Conservation (phyloP, 2,113 vertebrate species). For the Gasterosteus aculeatus region DNA sequence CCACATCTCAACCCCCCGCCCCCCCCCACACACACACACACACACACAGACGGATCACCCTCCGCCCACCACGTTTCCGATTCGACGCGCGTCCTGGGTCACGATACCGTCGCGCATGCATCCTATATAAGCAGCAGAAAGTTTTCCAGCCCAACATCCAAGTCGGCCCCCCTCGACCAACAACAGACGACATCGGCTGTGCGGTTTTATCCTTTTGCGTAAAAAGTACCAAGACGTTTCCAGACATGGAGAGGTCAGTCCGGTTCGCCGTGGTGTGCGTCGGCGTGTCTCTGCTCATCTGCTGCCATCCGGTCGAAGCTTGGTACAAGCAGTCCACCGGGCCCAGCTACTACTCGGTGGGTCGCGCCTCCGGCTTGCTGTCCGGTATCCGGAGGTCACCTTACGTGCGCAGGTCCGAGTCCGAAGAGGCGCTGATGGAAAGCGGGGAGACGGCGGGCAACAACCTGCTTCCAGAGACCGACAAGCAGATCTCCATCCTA, state of each 20-base stretch:
- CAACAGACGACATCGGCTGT: not conserved
- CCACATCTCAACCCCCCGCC: conserved; percentile 18
- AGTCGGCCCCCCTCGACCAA: conserved; percentile 13
- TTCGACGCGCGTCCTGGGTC: conserved; percentile 71
- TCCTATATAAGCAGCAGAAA: conserved; percentile 76
- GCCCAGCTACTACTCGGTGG: conserved; percentile 83
- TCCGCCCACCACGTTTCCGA: conserved; percentile 65
- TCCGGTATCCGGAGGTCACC: conserved; percentile 82
- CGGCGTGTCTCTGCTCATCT: conserved; percentile 81
- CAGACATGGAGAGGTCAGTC: conserved; percentile 71
- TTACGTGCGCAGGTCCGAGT: conserved; percentile 75
- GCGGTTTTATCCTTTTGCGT: conserved; percentile 22
- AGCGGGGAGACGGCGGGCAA: conserved; percentile 58
- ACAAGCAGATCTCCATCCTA: conserved; percentile 65
- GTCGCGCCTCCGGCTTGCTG: conserved; percentile 87
- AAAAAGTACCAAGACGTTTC: conserved; percentile 28
- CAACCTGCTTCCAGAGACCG: conserved; percentile 41
- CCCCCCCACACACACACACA: conserved; percentile 14
- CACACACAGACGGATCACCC: conserved; percentile 45
- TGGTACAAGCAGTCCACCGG: conserved; percentile 86
- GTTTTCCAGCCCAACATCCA: conserved; percentile 55
- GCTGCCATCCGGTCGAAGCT: conserved; percentile 75
- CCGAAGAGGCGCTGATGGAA: conserved; percentile 59
- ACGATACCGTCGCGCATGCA: conserved; percentile 53
- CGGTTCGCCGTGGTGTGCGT: conserved; percentile 74